Base-by-base conservation (phyloP, 2,113 vertebrate species). In the Trochalopteron elliotii region DNA sequence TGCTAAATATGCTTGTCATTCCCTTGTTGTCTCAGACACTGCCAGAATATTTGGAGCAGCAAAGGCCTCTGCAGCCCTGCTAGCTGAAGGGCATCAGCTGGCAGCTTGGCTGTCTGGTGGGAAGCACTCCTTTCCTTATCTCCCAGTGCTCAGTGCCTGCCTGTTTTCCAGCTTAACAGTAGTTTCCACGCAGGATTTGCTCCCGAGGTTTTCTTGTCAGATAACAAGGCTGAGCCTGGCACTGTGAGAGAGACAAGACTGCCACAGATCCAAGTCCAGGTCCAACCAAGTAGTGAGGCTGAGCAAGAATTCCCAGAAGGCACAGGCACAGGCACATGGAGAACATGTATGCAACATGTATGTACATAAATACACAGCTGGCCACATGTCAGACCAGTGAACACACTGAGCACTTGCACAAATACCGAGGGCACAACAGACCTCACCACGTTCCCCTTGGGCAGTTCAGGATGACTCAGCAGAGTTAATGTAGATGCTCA, bases 11-110 rank as follows among this genome's bases (percentile, higher is more conserved):
- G 47, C 30, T 70, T 10, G 9, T 84, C 78, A 61, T 81, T 87
- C 78, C 31, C 56, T 93, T 91, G 87, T 64, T 91, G 37, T 81
- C 84, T 91, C 82, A 87, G 74, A 49, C 55, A 70, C 50, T 82
- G 82, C 74, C 82, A 93, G 78, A 87, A 22, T 87, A 95, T 94
- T 92, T 82, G n/a, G 44, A 94, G 70, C 78, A 87, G 81, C 78
- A 70, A 42, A 82, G 47, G 28, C 18, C 24, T 5, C 56, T 75
- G 45, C 37, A 93, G 83, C 31, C n/a, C 31, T 89, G 65, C 15
- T 47, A 33, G 55, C 31, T 89, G 72, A 52, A 81, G 50, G 44
- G 35, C 10, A 27, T 20, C 77, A 84, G 59, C 49, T 83, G 64
- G 15, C 67, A 83, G 61, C 21, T 20, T 69, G 59, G 6, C 49